Percentiles rank a stretch among this genome's conserved stretches.
Conservation (phyloP, 2,888 invertebrate genomes). For the Polyommatus icarus region DNA sequence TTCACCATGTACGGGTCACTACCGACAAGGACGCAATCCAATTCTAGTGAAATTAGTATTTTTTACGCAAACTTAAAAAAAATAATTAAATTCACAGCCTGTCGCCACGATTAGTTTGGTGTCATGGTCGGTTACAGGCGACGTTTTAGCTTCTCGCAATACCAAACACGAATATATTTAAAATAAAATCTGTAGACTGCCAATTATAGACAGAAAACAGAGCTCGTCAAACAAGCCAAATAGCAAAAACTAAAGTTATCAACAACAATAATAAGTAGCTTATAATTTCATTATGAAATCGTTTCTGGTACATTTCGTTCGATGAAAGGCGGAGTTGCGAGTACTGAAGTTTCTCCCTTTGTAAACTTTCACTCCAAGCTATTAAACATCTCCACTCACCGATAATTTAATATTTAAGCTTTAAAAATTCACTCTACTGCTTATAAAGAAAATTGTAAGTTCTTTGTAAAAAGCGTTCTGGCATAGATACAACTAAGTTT, state of each 20-base stretch:
- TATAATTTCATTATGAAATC: not conserved
- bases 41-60: not conserved
- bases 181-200: too few species aligned
- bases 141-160: too few species aligned
- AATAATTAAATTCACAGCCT: too few species aligned
- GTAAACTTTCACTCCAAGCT: not conserved
- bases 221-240: not conserved
- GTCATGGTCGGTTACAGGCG: too few species aligned
- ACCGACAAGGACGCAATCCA: not conserved
- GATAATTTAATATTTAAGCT: not conserved
- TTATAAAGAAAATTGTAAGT: not conserved
- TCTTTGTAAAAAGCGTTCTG: not conserved
- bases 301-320: constrained; percentile 1
- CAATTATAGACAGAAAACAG: too few species aligned
- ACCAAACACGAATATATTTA: too few species aligned
- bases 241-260: not conserved
- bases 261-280: constrained; percentile 8
- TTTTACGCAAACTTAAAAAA: too few species aligned
- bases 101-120: too few species aligned
- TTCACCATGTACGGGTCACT: not conserved
- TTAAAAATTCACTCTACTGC: not conserved
- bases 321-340: not conserved
- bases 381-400: not conserved
- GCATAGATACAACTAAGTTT: not conserved
- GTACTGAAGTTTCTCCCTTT: not conserved